Evolutionary conservation across 2,797 vertebrate genomes (phyloP).

Genomic region (Eurystomus glaucurus): DNA sequence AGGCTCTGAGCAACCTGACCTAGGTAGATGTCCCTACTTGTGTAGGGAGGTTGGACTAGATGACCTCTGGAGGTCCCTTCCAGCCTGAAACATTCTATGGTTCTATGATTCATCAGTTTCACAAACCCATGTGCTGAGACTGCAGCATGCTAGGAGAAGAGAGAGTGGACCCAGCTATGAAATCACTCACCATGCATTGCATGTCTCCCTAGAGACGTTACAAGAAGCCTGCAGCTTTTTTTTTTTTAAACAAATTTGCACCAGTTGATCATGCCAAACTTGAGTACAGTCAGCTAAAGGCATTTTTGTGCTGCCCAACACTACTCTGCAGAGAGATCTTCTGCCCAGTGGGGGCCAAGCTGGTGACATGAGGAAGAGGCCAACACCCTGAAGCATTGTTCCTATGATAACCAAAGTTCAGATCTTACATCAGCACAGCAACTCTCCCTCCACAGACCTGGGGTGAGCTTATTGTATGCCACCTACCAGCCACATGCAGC

Average conservation of each 20-base stretch:
- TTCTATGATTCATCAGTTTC: not conserved
- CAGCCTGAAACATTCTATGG: too few relatives aligned
- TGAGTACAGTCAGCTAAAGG: not conserved
- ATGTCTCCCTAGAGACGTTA: not conserved
- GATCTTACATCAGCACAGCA: rapidly evolving
- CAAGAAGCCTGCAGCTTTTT: not conserved
- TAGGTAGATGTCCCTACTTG: too few relatives aligned
- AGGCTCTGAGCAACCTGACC: too few relatives aligned
- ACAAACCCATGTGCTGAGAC: not conserved
- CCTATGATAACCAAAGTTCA: not conserved
- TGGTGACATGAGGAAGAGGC: not conserved
- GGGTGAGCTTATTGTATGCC: not conserved
- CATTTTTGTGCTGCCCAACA: not conserved
- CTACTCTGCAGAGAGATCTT: rapidly evolving
- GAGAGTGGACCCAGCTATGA: not conserved
- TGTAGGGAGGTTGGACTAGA: too few relatives aligned
- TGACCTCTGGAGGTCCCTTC: too few relatives aligned
- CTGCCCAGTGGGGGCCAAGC: not conserved
- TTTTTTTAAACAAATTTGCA: not conserved
- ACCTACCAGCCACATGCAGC: rapidly evolving
- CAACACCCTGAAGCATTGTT: not conserved
- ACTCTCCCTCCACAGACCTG: rapidly evolving
- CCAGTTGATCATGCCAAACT: rapidly evolving
- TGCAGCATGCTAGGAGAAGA: not conserved
- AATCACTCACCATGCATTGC: not conserved